Evolutionary conservation across 2,113 vertebrate species (phyloP).

Genomic region (Mormyrus iriodes): DNA sequence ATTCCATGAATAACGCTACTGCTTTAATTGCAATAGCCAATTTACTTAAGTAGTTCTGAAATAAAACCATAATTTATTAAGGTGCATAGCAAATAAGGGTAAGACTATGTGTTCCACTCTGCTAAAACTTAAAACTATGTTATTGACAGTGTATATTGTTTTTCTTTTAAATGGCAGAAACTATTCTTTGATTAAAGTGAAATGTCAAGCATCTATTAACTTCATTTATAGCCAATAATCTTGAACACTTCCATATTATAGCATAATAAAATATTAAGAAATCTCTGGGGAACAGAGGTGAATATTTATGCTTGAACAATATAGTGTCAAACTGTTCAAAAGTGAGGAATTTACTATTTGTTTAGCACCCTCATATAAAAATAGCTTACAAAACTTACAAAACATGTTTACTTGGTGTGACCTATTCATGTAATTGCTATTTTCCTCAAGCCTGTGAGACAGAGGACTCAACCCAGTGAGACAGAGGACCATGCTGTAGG

Average conservation of each 20-base stretch:
- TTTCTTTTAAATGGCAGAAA: neutral
- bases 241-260: neutral
- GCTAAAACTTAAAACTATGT: neutral
- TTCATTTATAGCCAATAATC: neutral
- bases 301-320: neutral
- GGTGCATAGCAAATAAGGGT: neutral
- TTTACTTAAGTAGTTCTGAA: neutral
- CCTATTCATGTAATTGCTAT: neutral
- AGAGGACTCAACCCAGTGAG: neutral
- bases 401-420: conserved; percentile 12
- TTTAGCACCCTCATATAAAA: neutral
- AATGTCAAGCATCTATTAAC: neutral
- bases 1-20: neutral
- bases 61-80: neutral
- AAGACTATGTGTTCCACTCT: neutral
- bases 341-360: neutral
- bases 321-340: neutral
- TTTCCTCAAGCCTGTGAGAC: neutral
- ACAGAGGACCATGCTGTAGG: neutral
- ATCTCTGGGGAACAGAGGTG: neutral
- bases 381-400: conserved; percentile 10
- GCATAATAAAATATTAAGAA: neutral
- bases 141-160: neutral
- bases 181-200: neutral
- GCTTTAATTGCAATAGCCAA: neutral